Evolutionary conservation across 1,140 invertebrate genomes (phyloP), one percentile per base, ranked within the genome.

Genomic region (Harlomillsia oculata): DNA sequence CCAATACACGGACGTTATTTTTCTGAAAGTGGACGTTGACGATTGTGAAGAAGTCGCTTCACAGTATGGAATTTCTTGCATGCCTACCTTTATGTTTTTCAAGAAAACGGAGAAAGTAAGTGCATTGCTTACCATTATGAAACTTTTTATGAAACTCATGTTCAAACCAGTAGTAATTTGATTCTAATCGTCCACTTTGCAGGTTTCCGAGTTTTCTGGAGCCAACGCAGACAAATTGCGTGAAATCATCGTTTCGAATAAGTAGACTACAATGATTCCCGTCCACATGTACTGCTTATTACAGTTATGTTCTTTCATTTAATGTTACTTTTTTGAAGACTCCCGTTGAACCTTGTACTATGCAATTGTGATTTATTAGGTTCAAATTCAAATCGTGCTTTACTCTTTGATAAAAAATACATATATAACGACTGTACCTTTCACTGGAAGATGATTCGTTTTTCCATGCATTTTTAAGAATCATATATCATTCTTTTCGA

Each of bases 51-150:
- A 90, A 18, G 73, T 93, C 48, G 84, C 85, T 9, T 74, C 76
- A 46, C 77, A 85, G 52, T 92, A 90, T 72, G 78, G 83, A 61
- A 83, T 96, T 63, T 77, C 77, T 59, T 87, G 86, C 45, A 94
- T 95, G 90, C 92, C 92, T 39, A 95, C 91, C 1, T 96, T 96
- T 71, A 72, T 93, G 21, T 92, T 94, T 71, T 75, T 94, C 60
- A 94, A 91, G 73, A 81, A 82, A 65, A 74, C 76, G 30, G 67
- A 79, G 68, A 79, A 81, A 69, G 76, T 83, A 72, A 68, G 68
- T 66, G 37, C n/a, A 39, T 18, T 8, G 20, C 20, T 16, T 18
- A 39, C 37, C n/a, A 5, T 39, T 14, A 39, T 39, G n/a, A 11
- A 51, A 30, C 34, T 50, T 30, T 32, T 53, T 50, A 36, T 45